These are phyloP conservation scores for Tinea trinotella DNA, from an alignment of 2,888 invertebrate species.

Conservation along the genomic window DNA sequence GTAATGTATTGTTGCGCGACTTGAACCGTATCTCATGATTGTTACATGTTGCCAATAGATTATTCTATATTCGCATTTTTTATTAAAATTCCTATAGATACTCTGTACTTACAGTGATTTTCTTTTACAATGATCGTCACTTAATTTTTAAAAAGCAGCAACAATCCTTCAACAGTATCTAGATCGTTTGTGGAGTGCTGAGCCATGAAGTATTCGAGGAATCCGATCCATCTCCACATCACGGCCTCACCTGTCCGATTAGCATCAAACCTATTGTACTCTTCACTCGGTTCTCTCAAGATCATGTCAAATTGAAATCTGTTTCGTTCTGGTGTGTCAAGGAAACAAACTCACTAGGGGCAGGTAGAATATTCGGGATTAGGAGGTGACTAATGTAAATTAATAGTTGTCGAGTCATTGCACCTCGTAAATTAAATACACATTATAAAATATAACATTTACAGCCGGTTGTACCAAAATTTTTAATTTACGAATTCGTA, in stretches of 20 bases:
- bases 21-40: not conserved
- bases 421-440: no score
- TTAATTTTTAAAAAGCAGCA: not conserved
- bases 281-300: conserved; percentile 45
- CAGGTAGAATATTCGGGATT: conserved; percentile 34
- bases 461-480: no score
- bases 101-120: no score
- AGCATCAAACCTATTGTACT: conserved; percentile 61
- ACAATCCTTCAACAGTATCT: conserved; percentile 21
- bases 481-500: no score
- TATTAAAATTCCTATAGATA: no score
- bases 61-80: no score
- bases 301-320: conserved; percentile 56
- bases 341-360: conserved; percentile 38
- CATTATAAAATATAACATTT: no score
- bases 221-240: conserved; percentile 35
- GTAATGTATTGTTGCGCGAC: conserved; percentile 10
- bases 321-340: conserved; percentile 63
- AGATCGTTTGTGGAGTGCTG: conserved; percentile 28
- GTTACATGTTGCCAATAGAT: not conserved
- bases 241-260: conserved; percentile 63
- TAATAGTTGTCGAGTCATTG: conserved; percentile 18
- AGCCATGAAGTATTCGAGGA: conserved; percentile 20
- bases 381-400: conserved; percentile 49
- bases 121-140: no score